These are phyloP conservation scores for Psephotus haematonotus DNA, from an alignment of 2,113 vertebrate genomes.

Conservation along the genomic window DNA sequence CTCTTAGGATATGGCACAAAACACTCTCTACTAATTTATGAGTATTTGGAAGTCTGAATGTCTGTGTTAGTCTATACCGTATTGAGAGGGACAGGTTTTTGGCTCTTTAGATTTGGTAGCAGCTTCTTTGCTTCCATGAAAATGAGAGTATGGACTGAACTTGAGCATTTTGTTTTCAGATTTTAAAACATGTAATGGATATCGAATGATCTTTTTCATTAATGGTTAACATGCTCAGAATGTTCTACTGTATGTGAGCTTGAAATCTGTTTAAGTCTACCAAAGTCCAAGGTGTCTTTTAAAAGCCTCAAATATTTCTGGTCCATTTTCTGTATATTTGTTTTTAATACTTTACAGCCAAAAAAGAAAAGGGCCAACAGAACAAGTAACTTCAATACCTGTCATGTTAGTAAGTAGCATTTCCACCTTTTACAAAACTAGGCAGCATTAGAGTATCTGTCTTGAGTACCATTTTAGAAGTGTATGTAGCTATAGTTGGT, in stretches of 20 bases:
- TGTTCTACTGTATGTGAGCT: neutral
- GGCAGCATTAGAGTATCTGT: neutral
- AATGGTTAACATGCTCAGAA: fast-evolving
- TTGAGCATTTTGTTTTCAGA: neutral
- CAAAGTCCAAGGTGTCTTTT: neutral
- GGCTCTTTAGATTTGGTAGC: neutral
- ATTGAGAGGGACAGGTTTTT: neutral
- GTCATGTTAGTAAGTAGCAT: neutral
- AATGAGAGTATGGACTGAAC: neutral
- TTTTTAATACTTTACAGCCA: neutral
- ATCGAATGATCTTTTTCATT: neutral
- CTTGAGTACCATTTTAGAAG: neutral
- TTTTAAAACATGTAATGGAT: neutral
- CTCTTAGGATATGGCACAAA: neutral
- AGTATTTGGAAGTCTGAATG: neutral
- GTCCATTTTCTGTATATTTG: neutral
- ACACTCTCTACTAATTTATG: neutral
- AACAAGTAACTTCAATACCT: neutral
- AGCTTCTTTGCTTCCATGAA: neutral
- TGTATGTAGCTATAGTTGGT: neutral
- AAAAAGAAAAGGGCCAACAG: neutral
- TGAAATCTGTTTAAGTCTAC: neutral
- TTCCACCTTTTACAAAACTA: neutral
- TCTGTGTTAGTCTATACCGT: neutral
- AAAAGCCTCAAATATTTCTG: neutral